Evolutionary conservation across 2,888 invertebrate genomes (phyloP), one percentile per base, ranked within the genome.

Genomic region (Litoditis marina): DNA sequence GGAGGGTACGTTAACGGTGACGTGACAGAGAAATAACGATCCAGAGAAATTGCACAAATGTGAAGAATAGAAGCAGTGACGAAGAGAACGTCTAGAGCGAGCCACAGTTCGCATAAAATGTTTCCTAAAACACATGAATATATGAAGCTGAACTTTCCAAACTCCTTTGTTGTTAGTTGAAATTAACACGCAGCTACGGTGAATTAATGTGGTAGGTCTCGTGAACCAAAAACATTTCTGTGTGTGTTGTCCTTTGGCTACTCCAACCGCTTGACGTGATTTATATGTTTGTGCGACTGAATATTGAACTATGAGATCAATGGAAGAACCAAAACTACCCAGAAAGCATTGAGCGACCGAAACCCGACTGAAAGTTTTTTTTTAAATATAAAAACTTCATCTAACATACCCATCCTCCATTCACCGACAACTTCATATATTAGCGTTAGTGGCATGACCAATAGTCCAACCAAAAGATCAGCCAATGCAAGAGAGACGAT

Each of bases 41-140:
- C 82, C 30, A 82, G 60, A 5, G 79, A 79, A 44, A 82, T 82
- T 28, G 79, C 78, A 63, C 82, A 82, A 50, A 82, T 81, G 66
- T 85, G 86, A 27, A 85, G 73, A 59, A 86, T 86, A 30, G 85
- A 85, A 3, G 86, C 85, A 4, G 86, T 86, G 58, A 85, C 85
- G 52, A 86, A 82, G 11, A 86, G 80, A 4, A 86, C 85, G 66
- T 86, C 86, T 5, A 84, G 81, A 2, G 85, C 85, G 58, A 86
- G 82, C 85, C 85, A 86, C 44, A 86, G 74, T 62, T 85, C 85
- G 71, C 86, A 86, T 70, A 85, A 80, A 28, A 85, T 65, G n/a
- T 66, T 66, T 30, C 81, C 81, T 81, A n/a, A 67, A 75, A 39
- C 50, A 47, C 13, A n/a, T 16, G 39, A 36, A 36, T 16, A 16